Base-by-base conservation (phyloP, 2,888 invertebrate species). In the Drosophila gaucha region DNA sequence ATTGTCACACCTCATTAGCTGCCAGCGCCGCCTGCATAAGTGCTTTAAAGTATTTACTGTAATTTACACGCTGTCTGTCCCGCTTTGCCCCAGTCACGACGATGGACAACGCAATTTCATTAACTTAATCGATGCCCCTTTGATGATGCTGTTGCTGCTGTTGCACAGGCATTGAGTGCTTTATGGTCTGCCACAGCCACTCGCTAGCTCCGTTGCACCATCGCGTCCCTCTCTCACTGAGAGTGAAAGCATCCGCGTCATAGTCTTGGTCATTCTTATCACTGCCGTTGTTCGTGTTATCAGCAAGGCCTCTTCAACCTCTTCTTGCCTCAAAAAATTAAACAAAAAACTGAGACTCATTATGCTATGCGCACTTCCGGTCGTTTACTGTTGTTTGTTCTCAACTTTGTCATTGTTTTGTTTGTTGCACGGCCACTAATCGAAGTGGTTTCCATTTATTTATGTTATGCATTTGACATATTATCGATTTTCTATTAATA, bases 1-100 rank as follows among this genome's bases (percentile, higher is more conserved):
- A 82, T 84, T 83, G 88, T 83, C 80, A 69, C 83, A 86, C 75
- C 78, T 86, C 87, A 78, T 84, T 84, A 77, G 78, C 65, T 59
- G 54, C 43, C 18, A 56, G 43, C 68, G 69, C 22, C 62, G 52
- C 54, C 60, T 74, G 69, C 69, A 65, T 66, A 86, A 71, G 74
- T 85, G 85, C 68, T 71, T 80, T 69, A 77, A 72, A 66, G 78
- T 67, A 76, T 73, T 88, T 84, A 67, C 51, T 60, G 80, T 74
- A 80, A 75, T 80, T 88, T 78, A 80, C 85, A 80, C 80, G 63
- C 35, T 41, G 24, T 20, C 67, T 26, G 54, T 20, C 36, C 28
- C 36, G 12, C 52, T 35, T 22, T n/a, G 26, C 14, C 41, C 18
- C 50, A 10, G n/a, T 12, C 44, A 9, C 31, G 38, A 12, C 67